Evolutionary conservation across 1,140 invertebrate species (phyloP), one percentile per base, ranked within the genome.

Genomic region (Drosophila biarmipes): DNA sequence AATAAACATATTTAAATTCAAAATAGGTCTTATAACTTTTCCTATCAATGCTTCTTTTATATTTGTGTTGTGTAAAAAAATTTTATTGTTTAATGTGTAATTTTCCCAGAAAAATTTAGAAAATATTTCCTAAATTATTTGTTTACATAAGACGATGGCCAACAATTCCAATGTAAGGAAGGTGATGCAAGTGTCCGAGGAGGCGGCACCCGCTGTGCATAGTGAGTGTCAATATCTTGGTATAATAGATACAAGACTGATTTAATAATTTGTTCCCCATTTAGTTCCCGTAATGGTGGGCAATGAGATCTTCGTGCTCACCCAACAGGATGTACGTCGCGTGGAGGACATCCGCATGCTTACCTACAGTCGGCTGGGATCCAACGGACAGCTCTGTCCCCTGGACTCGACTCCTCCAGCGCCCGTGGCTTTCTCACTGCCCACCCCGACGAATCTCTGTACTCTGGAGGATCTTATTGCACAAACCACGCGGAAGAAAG

Each of bases 281-380:
- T 15, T 91, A 90, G 80, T 7, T 31, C 78, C 87, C 2, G 6
- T 81, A 2, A 8, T 89, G 4, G 63, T 90, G 27, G 86, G 78
- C 1, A 89, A 85, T 35, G 74, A 91, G n/a, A 10, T 53, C 40
- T 79, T 51, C 15, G 12, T 81, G 12, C 27, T 90, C 2, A 85
- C 64, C 1, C 90, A 91, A 27, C 90, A 91, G 53, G 86, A 91
- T 34, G 40, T 91, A 0, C 62, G 82, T 1, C 75, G 75, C 19
- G 54, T 77, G 14, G 86, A 90, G 46, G 82, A 91, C 35, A 69
- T 54, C 0, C 67, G 90, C 4, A 6, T 67, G 6, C 21, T 90
- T 2, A 72, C 37, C 27, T 79, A 79, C 15, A 63, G 24, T 37
- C 69, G 68, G 2, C 4, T 84, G 6, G 21, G 15, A n/a, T 8